phyloP scores from a whole-genome alignment of 1,140 invertebrate species.

The Stenopsyche tienmushanensis region DNA sequence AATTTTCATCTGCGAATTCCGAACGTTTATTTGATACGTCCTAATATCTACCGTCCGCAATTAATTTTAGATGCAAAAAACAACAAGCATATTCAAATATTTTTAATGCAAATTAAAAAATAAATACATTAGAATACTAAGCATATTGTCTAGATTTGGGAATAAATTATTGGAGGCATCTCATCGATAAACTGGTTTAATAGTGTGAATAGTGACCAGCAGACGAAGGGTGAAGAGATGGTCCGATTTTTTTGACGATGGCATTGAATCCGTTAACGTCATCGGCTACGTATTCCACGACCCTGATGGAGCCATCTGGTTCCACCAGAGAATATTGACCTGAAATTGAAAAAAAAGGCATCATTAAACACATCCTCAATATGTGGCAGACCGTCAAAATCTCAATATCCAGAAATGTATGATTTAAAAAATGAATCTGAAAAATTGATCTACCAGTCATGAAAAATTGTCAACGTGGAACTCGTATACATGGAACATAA shows the following conservation, averaged over 20 bases:
- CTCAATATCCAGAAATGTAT: no score
- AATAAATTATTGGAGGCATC: neutral
- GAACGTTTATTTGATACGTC: no score
- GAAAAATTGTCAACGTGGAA: no score
- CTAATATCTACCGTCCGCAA: no score
- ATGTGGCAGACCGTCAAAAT: no score
- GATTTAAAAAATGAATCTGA: no score
- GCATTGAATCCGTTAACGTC: constrained; percentile 50
- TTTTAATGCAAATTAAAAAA: constrained; percentile 1
- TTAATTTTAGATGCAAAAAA: no score
- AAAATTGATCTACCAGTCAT: no score
- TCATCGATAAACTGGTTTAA: neutral
- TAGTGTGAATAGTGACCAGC: constrained; percentile 8
- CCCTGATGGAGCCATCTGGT: constrained; percentile 52
- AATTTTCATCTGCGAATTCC: no score
- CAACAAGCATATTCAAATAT: neutral
- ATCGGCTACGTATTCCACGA: constrained; percentile 52
- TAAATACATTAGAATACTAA: neutral
- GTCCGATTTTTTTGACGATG: constrained; percentile 45
- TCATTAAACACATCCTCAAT: no score
- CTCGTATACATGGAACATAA: no score
- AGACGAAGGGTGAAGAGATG: constrained; percentile 41
- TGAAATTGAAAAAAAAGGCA: constrained; percentile 35
- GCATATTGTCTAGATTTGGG: neutral
- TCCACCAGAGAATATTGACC: constrained; percentile 53